Base-by-base conservation (phyloP, 2,888 invertebrate genomes). In the Allophyes oxyacanthae region DNA sequence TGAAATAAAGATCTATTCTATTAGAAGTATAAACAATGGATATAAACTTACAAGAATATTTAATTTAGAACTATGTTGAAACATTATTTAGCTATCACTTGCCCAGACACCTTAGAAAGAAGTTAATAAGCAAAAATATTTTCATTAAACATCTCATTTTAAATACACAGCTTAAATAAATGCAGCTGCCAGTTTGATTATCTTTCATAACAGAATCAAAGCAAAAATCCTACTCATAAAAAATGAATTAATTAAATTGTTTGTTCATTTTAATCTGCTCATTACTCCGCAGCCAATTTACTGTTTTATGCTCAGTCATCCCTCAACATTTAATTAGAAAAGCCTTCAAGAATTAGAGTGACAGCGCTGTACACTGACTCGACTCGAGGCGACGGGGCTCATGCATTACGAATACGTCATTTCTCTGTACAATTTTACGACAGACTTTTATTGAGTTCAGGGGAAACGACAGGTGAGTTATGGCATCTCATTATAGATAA, bases 401-500 rank as follows among this genome's bases (percentile, higher is more conserved):
- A 64, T 71, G 65, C 65, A 71, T 73, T 68, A 69, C 55, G 57
- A 58, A 68, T 68, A 61, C 73, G 64, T 61, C 74, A 72, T 51
- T 36, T 15, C 44, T 51, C 57, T 32, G 64, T 60, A 64, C 54
- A 69, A 64, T 73, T 71, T 71, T 71, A 69, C 51, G 74, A 61
- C 61, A 53, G 53, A 56, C 51, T 71, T 71, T 73, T 73, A 71
- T 73, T 71, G 64, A 69, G 65, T 71, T 71, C 55, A 45, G 51
- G 15, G 40, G 46, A 44, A 59, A 36, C 9, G 73, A 41, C 64
- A 73, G 65, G 69, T 73, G 70, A 64, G 55, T 69, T 73, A 71
- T 58, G 48, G 70, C 37, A 54, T 58, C 25, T 61, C 42, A 51
- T 72, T 60, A 58, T 49, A 44, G 32, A 37, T 46, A n/a, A n/a